Evolutionary conservation across 2,797 vertebrate genomes (phyloP).

Genomic region (Argentina silus): DNA sequence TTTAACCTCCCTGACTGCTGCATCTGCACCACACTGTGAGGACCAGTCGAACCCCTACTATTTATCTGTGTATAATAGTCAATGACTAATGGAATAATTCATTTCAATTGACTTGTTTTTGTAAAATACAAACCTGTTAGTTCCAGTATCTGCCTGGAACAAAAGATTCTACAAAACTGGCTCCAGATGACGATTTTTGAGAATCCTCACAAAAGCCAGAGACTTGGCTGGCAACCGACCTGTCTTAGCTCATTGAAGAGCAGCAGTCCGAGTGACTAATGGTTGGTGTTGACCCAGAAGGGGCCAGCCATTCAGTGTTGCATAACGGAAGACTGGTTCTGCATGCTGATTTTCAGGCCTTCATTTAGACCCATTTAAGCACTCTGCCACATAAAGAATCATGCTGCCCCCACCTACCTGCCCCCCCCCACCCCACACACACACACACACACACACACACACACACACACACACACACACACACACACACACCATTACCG

Average conservation of each 20-base stretch:
- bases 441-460: background rate
- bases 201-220: background rate
- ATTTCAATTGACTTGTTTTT: too few relatives aligned
- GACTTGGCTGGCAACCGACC: background rate
- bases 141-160: too few relatives aligned
- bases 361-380: slow-evolving; percentile 18
- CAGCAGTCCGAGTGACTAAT: background rate
- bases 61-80: too few relatives aligned
- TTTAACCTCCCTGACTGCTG: slow-evolving; percentile 49
- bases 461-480: too few relatives aligned
- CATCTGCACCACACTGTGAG: slow-evolving; percentile 63
- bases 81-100: too few relatives aligned
- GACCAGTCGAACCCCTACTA: too few relatives aligned
- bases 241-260: slow-evolving; percentile 47
- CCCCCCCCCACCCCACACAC: background rate
- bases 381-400: slow-evolving; percentile 24
- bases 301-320: slow-evolving; percentile 39
- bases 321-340: slow-evolving; percentile 39
- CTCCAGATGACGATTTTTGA: background rate
- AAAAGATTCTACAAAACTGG: too few relatives aligned
- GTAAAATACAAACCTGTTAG: too few relatives aligned
- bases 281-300: background rate
- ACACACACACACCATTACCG: background rate
- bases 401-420: slow-evolving; percentile 13
- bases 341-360: slow-evolving; percentile 29